These are phyloP conservation scores for Myiozetetes cayanensis DNA, from an alignment of 2,113 vertebrate species.

Conservation along the genomic window DNA sequence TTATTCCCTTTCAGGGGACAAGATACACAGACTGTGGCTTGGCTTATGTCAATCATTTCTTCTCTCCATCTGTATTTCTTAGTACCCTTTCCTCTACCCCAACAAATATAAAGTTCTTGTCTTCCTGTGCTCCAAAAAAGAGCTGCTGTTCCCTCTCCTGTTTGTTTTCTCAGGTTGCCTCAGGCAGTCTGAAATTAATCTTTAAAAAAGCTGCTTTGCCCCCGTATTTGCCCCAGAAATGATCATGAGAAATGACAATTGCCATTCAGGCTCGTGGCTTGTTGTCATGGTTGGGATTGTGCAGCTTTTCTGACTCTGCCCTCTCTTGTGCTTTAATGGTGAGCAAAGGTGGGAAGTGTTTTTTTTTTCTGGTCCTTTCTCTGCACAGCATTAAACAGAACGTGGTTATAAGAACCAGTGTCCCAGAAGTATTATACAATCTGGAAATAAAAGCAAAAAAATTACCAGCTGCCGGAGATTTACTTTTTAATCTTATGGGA, in stretches of 20 bases:
- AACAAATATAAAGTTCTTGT: not conserved
- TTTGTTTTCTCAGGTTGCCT: not conserved
- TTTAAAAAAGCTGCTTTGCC: not conserved
- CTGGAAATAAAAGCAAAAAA: not conserved
- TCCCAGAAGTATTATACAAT: not conserved
- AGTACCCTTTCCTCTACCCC: not conserved
- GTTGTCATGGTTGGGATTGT: not conserved
- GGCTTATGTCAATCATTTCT: not conserved
- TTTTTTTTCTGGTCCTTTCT: not conserved
- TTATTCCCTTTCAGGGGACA: not conserved
- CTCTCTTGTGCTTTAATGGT: not conserved
- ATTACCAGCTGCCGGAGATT: not conserved
- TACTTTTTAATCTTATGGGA: not conserved
- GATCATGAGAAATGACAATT: not conserved
- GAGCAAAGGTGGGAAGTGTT: not conserved
- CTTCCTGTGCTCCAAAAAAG: not conserved
- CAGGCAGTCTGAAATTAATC: not conserved
- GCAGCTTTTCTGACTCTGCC: not conserved
- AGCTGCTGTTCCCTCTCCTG: not conserved
- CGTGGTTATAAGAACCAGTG: fast-evolving
- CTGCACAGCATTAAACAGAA: not conserved
- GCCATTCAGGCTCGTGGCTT: not conserved
- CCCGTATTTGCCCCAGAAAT: not conserved
- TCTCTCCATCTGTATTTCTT: not conserved
- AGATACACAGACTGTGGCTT: not conserved